Evolutionary conservation across 2,113 vertebrate genomes (phyloP).

Genomic region (Orycteropus afer): DNA sequence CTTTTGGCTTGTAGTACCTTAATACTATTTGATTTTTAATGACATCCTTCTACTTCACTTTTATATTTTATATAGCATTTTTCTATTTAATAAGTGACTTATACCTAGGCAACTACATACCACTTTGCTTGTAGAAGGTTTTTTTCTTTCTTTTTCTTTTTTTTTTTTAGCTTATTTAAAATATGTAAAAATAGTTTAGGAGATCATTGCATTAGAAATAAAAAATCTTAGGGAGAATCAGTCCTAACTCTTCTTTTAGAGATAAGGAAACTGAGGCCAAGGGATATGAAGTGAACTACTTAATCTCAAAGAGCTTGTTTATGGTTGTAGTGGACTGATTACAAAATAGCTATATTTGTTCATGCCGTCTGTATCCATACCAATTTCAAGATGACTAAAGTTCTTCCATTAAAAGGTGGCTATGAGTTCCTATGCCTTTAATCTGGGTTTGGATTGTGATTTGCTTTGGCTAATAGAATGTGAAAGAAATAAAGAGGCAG

Average conservation of each 20-base stretch:
- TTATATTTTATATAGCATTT: not conserved
- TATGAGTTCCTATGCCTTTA: not conserved
- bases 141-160: too few relatives aligned
- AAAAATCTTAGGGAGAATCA: not conserved
- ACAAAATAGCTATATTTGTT: not conserved
- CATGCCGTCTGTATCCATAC: not conserved
- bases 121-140: not conserved
- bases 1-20: not conserved
- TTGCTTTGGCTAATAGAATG: not conserved
- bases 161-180: not conserved
- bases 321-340: not conserved
- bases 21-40: constrained; percentile 39
- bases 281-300: not conserved
- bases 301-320: not conserved
- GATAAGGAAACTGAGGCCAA: not conserved
- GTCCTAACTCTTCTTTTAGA: not conserved
- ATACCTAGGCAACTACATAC: not conserved
- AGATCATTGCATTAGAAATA: not conserved
- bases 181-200: constrained; percentile 12
- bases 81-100: not conserved
- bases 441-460: not conserved
- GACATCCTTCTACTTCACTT: not conserved
- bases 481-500: not conserved
- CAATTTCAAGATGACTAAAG: not conserved
- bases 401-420: not conserved